Conservation (phyloP, 2,797 vertebrate genomes). For the Taeniopygia guttata region DNA sequence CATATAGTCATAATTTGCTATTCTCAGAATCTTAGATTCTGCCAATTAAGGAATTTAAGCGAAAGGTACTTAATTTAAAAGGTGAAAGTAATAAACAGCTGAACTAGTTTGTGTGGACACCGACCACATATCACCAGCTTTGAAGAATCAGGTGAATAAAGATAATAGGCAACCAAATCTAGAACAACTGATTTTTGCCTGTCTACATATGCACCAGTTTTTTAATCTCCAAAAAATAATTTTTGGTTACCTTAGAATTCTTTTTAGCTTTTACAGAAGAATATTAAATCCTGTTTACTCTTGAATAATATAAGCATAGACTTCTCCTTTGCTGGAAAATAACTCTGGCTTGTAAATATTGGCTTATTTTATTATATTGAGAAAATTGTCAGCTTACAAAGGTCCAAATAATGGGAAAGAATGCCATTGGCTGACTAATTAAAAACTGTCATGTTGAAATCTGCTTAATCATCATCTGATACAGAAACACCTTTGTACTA, state of each 20-base stretch:
- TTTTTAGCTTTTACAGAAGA: not conserved
- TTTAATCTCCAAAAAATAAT: not conserved
- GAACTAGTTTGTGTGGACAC: not conserved
- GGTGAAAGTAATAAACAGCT: not conserved
- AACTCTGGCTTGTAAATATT: conserved; percentile 9
- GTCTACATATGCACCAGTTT: not conserved
- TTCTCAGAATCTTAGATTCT: not conserved
- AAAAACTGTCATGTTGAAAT: not conserved
- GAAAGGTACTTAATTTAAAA: not conserved
- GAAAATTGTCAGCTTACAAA: conserved; percentile 25
- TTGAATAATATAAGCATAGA: not conserved
- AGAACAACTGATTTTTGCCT: not conserved
- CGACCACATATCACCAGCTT: not conserved
- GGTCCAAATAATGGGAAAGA: not conserved
- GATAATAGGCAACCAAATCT: not conserved
- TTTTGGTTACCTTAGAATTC: not conserved
- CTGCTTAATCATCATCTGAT: not conserved
- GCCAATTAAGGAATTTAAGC: not conserved
- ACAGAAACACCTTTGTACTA: not conserved
- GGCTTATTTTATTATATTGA: conserved; percentile 27
- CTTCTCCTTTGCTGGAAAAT: not conserved
- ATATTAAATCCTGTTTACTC: not conserved
- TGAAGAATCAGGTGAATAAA: not conserved
- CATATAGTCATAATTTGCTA: not conserved
- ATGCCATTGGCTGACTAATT: not conserved